phyloP scores from a whole-genome alignment of 2,113 vertebrate species.

The Donacobius atricapilla region DNA sequence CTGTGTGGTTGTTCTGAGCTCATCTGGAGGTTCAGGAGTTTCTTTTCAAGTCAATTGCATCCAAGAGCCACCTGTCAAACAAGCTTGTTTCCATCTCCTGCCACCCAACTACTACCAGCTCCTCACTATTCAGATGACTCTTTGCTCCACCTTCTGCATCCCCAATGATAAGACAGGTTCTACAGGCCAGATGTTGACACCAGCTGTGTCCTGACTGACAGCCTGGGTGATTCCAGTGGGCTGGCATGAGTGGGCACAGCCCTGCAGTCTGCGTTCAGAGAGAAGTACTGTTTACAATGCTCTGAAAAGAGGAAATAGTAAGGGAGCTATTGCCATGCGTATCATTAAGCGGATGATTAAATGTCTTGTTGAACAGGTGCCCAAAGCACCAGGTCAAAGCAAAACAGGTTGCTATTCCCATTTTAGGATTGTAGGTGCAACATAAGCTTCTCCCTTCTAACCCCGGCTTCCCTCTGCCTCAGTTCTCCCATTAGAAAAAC shows the following conservation, averaged over 20 bases:
- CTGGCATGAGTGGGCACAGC: not conserved
- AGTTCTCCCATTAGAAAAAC: not conserved
- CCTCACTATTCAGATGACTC: not conserved
- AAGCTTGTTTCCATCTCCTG: not conserved
- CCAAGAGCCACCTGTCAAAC: not conserved
- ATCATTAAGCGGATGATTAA: not conserved
- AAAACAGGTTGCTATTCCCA: not conserved
- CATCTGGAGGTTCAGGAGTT: not conserved
- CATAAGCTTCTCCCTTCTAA: not conserved
- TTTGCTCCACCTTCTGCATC: not conserved
- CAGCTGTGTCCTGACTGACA: not conserved
- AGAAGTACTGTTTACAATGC: not conserved
- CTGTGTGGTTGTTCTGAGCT: not conserved
- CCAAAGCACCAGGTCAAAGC: not conserved
- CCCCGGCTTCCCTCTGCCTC: not conserved
- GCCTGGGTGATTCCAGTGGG: not conserved
- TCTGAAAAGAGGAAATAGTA: not conserved
- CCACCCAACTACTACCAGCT: not conserved
- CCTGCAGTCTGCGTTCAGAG: not conserved
- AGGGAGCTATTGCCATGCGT: not conserved
- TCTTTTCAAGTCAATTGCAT: not conserved
- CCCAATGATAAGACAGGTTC: not conserved
- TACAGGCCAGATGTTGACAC: not conserved
- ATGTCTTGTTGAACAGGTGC: not conserved
- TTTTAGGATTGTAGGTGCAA: not conserved